These are phyloP conservation scores for Lissonota sp. DNA, from an alignment of 2,888 invertebrate genomes.

Conservation along the genomic window DNA sequence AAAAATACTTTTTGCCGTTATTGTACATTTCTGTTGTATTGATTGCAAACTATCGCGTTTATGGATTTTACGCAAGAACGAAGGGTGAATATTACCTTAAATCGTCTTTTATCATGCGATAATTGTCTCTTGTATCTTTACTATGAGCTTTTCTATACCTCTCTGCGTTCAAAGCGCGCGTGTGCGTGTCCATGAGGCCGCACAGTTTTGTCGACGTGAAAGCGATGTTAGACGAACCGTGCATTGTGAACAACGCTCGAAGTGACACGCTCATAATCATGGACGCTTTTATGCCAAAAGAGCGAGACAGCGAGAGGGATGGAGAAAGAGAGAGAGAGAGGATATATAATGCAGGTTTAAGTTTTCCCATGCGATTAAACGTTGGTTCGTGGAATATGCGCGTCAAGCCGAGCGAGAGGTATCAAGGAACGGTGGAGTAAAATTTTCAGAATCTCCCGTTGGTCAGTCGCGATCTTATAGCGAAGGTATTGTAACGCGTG, in stretches of 20 bases:
- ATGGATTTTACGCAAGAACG: too few relatives aligned
- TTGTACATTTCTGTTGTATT: too few relatives aligned
- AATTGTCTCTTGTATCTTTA: constrained; percentile 1
- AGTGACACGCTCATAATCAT: constrained; percentile 26
- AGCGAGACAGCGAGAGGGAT: background rate
- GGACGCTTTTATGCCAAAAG: constrained; percentile 17
- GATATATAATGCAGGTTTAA: background rate
- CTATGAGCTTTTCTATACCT: too few relatives aligned
- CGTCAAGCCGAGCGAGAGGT: constrained; percentile 3
- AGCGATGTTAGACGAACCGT: constrained; percentile 51
- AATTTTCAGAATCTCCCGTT: background rate
- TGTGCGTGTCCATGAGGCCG: too few relatives aligned
- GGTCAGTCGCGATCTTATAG: constrained; percentile 33
- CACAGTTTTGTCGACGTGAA: constrained; percentile 22
- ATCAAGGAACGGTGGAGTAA: background rate
- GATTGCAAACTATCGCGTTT: too few relatives aligned
- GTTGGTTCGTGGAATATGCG: constrained; percentile 17
- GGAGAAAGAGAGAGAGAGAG: too few relatives aligned
- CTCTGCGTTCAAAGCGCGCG: too few relatives aligned
- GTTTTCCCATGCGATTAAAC: constrained; percentile 22
- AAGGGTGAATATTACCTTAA: background rate
- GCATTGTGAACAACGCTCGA: constrained; percentile 20
- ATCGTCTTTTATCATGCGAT: background rate
- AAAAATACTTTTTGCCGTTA: too few relatives aligned
- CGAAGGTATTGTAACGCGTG: constrained; percentile 19